Percentiles rank a stretch among this genome's conserved stretches.
These are phyloP conservation scores for Argyra leucocephala DNA, from an alignment of 2,888 invertebrate genomes.

Conservation along the genomic window DNA sequence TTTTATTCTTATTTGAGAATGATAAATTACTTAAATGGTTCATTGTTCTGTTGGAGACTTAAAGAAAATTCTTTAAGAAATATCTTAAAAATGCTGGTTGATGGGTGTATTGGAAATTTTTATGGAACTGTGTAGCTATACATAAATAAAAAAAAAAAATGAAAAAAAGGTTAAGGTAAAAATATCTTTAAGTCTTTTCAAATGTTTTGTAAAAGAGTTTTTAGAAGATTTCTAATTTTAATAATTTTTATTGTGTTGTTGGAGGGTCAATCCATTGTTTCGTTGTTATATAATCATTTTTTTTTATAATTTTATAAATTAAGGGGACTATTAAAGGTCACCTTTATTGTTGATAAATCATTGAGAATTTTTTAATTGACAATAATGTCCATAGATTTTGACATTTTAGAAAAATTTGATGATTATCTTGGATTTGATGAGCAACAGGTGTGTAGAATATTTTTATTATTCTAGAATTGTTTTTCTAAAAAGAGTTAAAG, in stretches of 20 bases:
- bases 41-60: background rate
- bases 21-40: background rate
- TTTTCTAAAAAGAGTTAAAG: too few relatives aligned
- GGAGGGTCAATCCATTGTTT: too few relatives aligned
- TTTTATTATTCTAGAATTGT: too few relatives aligned
- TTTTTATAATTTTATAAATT: background rate
- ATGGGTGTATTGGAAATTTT: background rate
- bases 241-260: background rate
- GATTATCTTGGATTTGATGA: too few relatives aligned
- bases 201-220: too few relatives aligned
- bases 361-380: background rate
- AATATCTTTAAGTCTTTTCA: too few relatives aligned
- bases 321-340: background rate
- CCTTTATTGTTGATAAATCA: background rate
- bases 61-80: background rate
- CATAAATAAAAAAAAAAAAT: background rate
- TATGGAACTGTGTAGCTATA: background rate
- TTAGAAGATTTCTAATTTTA: background rate
- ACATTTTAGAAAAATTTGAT: too few relatives aligned
- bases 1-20: background rate
- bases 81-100: background rate
- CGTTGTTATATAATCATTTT: too few relatives aligned
- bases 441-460: too few relatives aligned
- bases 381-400: too few relatives aligned
- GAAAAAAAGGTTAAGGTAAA: background rate